A percentile compares a stretch with the other conserved stretches of the same genome.
Evolutionary conservation across 1,140 invertebrate species (phyloP).

Genomic region (Drosophila auraria): DNA sequence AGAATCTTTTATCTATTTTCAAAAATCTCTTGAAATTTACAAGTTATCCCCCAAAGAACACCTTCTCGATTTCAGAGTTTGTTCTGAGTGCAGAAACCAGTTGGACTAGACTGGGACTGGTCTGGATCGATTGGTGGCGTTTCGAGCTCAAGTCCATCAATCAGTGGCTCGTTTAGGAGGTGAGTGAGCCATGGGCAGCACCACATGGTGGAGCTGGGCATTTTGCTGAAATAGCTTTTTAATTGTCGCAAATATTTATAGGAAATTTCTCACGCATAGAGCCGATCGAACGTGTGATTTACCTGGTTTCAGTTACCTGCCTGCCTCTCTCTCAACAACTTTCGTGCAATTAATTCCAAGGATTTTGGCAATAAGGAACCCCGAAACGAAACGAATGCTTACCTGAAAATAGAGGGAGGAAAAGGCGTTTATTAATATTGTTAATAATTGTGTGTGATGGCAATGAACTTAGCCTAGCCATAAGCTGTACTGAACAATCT

Average conservation of each 20-base stretch:
- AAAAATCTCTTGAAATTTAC: background rate
- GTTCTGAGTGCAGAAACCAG: constrained; percentile 50
- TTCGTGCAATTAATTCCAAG: constrained; percentile 39
- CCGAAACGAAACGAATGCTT: constrained; percentile 1
- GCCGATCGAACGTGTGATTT: constrained; percentile 13
- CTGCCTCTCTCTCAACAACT: background rate
- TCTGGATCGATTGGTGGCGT: constrained; percentile 52
- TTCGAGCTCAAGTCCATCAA: constrained; percentile 57
- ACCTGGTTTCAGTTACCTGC: constrained; percentile 25
- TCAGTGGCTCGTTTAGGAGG: constrained; percentile 55
- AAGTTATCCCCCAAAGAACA: background rate
- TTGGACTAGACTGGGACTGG: constrained; percentile 20
- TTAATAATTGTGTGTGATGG: constrained; percentile 3
- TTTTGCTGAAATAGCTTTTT: constrained; percentile 48
- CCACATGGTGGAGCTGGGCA: constrained; percentile 14
- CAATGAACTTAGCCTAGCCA: constrained; percentile 40
- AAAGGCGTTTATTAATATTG: constrained; percentile 26
- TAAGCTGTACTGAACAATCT: constrained; percentile 21
- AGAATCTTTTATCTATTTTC: background rate
- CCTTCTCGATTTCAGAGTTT: background rate
- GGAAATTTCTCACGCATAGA: constrained; percentile 48
- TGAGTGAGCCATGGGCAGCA: constrained; percentile 35
- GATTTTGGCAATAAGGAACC: constrained; percentile 46
- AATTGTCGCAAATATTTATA: constrained; percentile 62
- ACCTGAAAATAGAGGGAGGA: constrained; percentile 35